Percentiles rank a stretch among this genome's conserved stretches.
These are phyloP conservation scores for Meriones unguiculatus DNA, from an alignment of 2,113 vertebrate genomes.

Conservation along the genomic window DNA sequence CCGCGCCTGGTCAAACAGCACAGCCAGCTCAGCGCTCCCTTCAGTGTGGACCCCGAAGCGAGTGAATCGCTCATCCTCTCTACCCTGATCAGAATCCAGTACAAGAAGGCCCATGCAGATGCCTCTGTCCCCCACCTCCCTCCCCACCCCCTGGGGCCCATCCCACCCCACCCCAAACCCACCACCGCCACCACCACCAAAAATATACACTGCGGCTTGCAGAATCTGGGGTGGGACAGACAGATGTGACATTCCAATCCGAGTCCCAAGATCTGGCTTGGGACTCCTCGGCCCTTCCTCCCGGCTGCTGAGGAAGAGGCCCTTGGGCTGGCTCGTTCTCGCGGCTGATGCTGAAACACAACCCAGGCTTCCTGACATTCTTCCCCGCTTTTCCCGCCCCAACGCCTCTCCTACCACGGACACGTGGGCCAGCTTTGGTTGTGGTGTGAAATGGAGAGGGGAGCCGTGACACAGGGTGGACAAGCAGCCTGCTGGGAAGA, in stretches of 20 bases:
- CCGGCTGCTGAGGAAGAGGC: background rate
- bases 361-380: background rate
- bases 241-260: slow-evolving; percentile 74
- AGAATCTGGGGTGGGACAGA: slow-evolving; percentile 74
- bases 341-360: background rate
- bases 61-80: slow-evolving; percentile 47
- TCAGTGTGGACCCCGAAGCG: slow-evolving; percentile 61
- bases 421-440: slow-evolving; percentile 75
- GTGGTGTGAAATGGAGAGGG: slow-evolving; percentile 51
- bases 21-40: slow-evolving; percentile 60
- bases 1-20: slow-evolving; percentile 72
- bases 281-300: slow-evolving; percentile 44
- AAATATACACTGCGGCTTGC: slow-evolving; percentile 83
- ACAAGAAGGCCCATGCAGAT: slow-evolving; percentile 81
- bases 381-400: slow-evolving; percentile 42
- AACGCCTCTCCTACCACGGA: slow-evolving; percentile 54
- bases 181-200: slow-evolving; percentile 68
- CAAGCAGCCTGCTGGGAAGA: slow-evolving; percentile 3
- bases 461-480: background rate
- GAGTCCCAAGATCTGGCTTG: slow-evolving; percentile 63
- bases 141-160: background rate
- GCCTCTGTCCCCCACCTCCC: slow-evolving; percentile 72
- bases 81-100: slow-evolving; percentile 68
- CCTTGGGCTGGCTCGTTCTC: slow-evolving; percentile 61
- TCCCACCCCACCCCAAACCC: slow-evolving; percentile 73